These are phyloP conservation scores for Acronicta aceris DNA, from an alignment of 2,888 invertebrate species.

Conservation along the genomic window DNA sequence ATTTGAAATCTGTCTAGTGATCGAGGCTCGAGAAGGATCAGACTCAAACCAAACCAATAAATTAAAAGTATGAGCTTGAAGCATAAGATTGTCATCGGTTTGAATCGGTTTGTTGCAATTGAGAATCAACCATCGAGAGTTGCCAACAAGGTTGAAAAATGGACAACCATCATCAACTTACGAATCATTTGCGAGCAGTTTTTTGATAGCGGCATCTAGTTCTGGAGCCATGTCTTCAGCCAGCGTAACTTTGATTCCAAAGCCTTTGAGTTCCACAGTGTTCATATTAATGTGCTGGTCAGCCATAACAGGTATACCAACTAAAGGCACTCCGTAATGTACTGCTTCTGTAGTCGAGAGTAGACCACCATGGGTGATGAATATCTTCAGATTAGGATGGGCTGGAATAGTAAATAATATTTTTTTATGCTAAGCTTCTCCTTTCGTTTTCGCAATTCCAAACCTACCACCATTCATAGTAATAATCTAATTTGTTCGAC, in stretches of 20 bases:
- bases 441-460: no score
- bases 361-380: slow-evolving; percentile 80
- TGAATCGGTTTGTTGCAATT: no score
- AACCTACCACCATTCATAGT: no score
- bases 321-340: slow-evolving; percentile 77
- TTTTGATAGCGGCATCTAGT: slow-evolving; percentile 63
- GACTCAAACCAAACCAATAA: no score
- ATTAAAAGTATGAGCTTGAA: no score
- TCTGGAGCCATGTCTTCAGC: slow-evolving; percentile 64
- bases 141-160: no score
- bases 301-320: slow-evolving; percentile 74
- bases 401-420: slow-evolving; percentile 58
- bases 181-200: slow-evolving; percentile 64
- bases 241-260: slow-evolving; percentile 65
- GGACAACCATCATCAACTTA: slow-evolving; percentile 38
- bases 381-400: slow-evolving; percentile 72
- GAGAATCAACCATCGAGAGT: no score
- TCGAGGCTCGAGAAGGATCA: no score
- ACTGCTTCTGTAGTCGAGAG: slow-evolving; percentile 77
- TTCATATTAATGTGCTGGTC: slow-evolving; percentile 77
- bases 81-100: no score
- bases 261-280: slow-evolving; percentile 68
- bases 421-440: not conserved
- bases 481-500: no score
- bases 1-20: no score